Evolutionary conservation across 2,797 vertebrate genomes (phyloP).

Genomic region (Phataginus tricuspis): DNA sequence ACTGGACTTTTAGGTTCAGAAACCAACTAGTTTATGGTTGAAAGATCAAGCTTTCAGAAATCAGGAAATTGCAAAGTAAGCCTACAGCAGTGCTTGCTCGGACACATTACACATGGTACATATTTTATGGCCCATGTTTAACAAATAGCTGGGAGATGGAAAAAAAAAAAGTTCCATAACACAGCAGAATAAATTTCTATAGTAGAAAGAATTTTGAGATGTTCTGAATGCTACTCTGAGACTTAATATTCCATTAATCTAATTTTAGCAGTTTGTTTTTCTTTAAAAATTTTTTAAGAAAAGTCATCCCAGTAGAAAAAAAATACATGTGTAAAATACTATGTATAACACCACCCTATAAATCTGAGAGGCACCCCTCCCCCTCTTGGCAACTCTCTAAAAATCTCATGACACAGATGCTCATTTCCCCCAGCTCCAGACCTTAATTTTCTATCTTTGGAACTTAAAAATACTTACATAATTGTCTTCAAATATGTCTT

Average conservation of each 20-base stretch:
- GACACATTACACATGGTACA: slow-evolving; percentile 37
- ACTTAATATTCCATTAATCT: neutral
- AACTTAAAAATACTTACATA: slow-evolving; percentile 78
- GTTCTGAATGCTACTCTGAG: neutral
- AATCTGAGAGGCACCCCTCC: neutral
- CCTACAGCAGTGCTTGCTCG: slow-evolving; percentile 25
- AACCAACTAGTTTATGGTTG: neutral
- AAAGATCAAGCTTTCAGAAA: slow-evolving; percentile 46
- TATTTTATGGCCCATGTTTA: slow-evolving; percentile 55
- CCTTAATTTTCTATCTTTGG: slow-evolving; percentile 68
- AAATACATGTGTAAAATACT: neutral
- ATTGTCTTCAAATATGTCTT: slow-evolving; percentile 77
- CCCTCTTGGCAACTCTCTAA: neutral
- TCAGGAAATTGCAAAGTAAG: slow-evolving; percentile 74
- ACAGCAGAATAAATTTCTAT: neutral
- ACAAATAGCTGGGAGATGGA: slow-evolving; percentile 21
- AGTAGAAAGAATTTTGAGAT: slow-evolving; percentile 25
- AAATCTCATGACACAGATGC: slow-evolving; percentile 26
- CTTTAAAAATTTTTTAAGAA: neutral
- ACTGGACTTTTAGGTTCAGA: slow-evolving; percentile 9
- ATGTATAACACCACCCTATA: neutral
- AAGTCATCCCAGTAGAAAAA: neutral
- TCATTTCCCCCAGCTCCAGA: slow-evolving; percentile 31
- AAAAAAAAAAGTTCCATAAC: neutral
- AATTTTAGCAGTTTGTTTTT: slow-evolving; percentile 27